Conservation (phyloP, 2,113 vertebrate species). For the Empidonax traillii region DNA sequence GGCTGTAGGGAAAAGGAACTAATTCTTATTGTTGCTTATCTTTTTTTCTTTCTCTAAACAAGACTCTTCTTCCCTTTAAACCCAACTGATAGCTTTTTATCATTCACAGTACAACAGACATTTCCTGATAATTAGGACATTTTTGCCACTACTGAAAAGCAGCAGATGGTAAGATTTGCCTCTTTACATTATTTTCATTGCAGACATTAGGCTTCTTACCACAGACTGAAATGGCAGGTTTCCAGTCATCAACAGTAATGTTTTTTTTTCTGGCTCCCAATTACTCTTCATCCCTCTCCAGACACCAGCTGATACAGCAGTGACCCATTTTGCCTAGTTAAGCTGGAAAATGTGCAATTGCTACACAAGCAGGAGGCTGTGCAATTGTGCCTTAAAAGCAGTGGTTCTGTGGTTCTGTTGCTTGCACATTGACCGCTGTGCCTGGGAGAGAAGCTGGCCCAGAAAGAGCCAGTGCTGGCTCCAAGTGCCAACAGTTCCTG, state of each 20-base stretch:
- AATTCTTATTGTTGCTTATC: background rate
- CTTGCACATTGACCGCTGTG: background rate
- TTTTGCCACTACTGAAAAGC: background rate
- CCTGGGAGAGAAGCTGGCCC: background rate
- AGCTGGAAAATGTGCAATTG: conserved; percentile 30
- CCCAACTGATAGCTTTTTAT: background rate
- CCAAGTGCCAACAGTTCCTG: background rate
- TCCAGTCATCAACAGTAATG: conserved; percentile 10
- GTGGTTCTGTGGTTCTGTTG: background rate
- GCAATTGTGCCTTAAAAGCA: background rate
- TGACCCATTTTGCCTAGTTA: conserved; percentile 66
- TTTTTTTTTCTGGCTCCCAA: conserved; percentile 37
- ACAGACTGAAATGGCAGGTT: conserved; percentile 47
- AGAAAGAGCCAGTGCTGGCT: background rate
- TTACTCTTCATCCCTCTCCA: conserved; percentile 35
- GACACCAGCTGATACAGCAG: conserved; percentile 51
- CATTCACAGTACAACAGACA: background rate
- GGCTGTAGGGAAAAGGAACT: background rate
- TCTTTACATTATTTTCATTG: conserved; percentile 20
- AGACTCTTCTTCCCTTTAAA: background rate
- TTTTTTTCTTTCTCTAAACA: background rate
- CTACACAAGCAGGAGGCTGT: background rate
- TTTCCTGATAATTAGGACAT: background rate
- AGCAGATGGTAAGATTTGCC: conserved; percentile 45
- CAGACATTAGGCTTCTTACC: background rate